Percentiles rank a stretch among this genome's conserved stretches.
phyloP scores from a whole-genome alignment of 1,140 invertebrate species.

The Leptopilina boulardi region DNA sequence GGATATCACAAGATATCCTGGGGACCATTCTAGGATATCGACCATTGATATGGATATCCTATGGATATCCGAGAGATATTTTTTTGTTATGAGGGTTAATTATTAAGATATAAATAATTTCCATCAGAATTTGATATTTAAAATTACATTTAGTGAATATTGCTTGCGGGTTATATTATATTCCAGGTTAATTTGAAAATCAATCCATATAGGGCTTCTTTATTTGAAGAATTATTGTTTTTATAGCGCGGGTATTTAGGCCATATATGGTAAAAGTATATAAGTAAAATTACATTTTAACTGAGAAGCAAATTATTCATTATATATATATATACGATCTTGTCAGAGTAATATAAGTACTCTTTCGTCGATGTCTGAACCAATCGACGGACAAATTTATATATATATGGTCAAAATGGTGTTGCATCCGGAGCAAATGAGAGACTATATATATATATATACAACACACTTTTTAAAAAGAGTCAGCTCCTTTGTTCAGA shows the following conservation, averaged over 20 bases:
- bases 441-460: background rate
- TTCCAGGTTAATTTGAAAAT: conserved; percentile 40
- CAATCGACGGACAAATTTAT: conserved; percentile 58
- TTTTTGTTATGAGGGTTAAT: too few relatives aligned
- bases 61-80: too few relatives aligned
- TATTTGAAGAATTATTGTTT: conserved; percentile 1
- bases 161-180: background rate
- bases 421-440: conserved; percentile 9
- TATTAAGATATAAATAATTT: too few relatives aligned
- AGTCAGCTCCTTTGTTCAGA: conserved; percentile 66
- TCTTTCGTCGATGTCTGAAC: conserved; percentile 36
- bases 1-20: too few relatives aligned
- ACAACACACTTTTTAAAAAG: too few relatives aligned
- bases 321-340: too few relatives aligned
- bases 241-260: background rate
- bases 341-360: conserved; percentile 22
- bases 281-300: conserved; percentile 12
- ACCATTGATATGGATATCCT: too few relatives aligned
- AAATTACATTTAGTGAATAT: background rate
- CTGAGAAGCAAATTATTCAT: conserved; percentile 25
- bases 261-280: background rate
- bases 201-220: conserved; percentile 29
- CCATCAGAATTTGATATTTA: background rate
- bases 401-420: conserved; percentile 42
- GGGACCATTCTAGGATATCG: too few relatives aligned